Evolutionary conservation across 2,888 invertebrate genomes (phyloP).

Genomic region (Papilio protenor): DNA sequence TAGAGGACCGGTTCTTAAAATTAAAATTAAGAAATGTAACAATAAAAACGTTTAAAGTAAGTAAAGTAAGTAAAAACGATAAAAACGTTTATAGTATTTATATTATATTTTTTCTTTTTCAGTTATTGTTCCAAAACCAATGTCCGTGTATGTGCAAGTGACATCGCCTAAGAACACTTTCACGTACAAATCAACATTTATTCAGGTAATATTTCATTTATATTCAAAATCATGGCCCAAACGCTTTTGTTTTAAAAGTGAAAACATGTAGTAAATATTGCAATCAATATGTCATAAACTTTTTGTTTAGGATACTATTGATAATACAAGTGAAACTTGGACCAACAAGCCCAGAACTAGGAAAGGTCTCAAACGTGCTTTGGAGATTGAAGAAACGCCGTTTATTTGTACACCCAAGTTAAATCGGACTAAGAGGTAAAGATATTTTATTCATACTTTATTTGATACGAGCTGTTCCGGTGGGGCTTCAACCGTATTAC

Average conservation of each 20-base stretch:
- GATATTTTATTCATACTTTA: too few relatives aligned
- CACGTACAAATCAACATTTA: conserved; percentile 79
- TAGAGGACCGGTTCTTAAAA: too few relatives aligned
- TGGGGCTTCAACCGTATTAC: too few relatives aligned
- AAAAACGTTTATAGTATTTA: too few relatives aligned
- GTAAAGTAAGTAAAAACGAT: too few relatives aligned
- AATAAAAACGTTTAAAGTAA: too few relatives aligned
- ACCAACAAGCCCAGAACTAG: conserved; percentile 69
- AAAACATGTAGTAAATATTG: too few relatives aligned
- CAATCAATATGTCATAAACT: neutral
- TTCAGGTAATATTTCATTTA: conserved; percentile 64
- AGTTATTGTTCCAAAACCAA: conserved; percentile 83
- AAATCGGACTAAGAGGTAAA: conserved; percentile 65
- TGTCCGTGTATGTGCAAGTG: conserved; percentile 84
- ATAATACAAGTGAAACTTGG: conserved; percentile 77
- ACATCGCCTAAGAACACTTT: conserved; percentile 72
- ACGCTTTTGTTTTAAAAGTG: neutral
- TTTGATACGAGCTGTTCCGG: too few relatives aligned
- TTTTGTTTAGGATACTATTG: conserved; percentile 74
- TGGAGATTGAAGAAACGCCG: conserved; percentile 83
- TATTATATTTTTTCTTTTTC: conserved; percentile 53
- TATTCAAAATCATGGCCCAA: neutral
- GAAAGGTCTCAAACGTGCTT: conserved; percentile 72
- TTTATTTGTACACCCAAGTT: conserved; percentile 86
- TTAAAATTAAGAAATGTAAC: too few relatives aligned